A percentile compares a stretch with the other conserved stretches of the same genome.
These are phyloP conservation scores for Pterobdella sp. DNA, from an alignment of 2,888 invertebrate genomes.

Conservation along the genomic window DNA sequence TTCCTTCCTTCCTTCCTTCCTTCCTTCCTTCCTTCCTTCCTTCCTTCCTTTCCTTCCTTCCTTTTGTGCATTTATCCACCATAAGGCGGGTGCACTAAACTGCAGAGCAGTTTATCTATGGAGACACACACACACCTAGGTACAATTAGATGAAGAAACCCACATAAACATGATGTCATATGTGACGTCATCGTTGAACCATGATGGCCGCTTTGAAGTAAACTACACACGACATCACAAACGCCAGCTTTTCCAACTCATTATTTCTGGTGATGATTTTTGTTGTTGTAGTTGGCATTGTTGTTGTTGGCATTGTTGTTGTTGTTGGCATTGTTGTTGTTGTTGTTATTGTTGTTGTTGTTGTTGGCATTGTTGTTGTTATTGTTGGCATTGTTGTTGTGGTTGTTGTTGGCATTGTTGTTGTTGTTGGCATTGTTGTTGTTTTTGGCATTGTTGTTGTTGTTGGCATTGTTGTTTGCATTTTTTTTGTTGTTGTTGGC, in stretches of 20 bases:
- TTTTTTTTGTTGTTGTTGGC: background rate
- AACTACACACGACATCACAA: background rate
- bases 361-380: background rate
- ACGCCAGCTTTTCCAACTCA: background rate
- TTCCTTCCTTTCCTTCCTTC: background rate
- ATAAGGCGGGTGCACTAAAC: no score
- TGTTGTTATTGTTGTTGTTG: background rate
- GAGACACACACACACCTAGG: no score
- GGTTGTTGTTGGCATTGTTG: background rate
- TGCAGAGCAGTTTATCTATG: no score
- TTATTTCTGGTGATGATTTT: background rate
- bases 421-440: conserved; percentile 3
- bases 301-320: background rate
- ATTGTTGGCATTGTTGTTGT: background rate
- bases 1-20: background rate
- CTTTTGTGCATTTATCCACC: no score
- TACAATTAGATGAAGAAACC: no score
- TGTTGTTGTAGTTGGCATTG: background rate
- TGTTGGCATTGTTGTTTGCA: background rate
- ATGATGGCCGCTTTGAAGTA: background rate
- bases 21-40: background rate
- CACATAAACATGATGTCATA: no score
- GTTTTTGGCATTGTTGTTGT: background rate
- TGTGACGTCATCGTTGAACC: no score
- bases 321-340: background rate